Evolutionary conservation across 2,113 vertebrate genomes (phyloP).

Genomic region (Callocephalon fimbriatum): DNA sequence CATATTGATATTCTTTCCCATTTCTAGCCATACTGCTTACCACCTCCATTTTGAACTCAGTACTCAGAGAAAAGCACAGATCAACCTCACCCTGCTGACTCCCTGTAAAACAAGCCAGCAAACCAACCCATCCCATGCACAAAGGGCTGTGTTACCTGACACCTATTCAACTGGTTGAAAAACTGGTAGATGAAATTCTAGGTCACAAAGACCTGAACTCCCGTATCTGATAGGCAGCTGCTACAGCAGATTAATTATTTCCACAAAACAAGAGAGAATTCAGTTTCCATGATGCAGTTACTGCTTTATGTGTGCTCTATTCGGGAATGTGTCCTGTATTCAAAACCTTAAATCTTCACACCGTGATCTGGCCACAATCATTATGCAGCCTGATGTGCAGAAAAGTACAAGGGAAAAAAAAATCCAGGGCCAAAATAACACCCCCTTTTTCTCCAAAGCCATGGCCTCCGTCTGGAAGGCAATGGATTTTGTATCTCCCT

Average conservation of each 20-base stretch:
- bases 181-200: slow-evolving; percentile 29
- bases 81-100: background rate
- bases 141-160: background rate
- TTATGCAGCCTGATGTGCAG: background rate
- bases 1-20: background rate
- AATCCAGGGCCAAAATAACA: background rate
- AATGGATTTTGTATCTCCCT: background rate
- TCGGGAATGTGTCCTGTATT: background rate
- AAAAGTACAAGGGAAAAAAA: background rate
- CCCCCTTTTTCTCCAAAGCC: background rate
- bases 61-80: background rate
- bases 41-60: background rate
- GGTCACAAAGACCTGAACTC: slow-evolving; percentile 34
- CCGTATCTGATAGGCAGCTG: background rate
- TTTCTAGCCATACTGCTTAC: background rate
- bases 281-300: slow-evolving; percentile 35
- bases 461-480: background rate
- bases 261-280: slow-evolving; percentile 15
- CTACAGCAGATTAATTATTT: background rate
- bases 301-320: background rate
- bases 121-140: background rate
- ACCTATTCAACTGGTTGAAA: background rate
- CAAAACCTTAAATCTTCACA: background rate
- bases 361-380: background rate
- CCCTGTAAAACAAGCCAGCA: background rate